Evolutionary conservation across 2,888 invertebrate genomes (phyloP).

Genomic region (Fissipunctia ypsillon): DNA sequence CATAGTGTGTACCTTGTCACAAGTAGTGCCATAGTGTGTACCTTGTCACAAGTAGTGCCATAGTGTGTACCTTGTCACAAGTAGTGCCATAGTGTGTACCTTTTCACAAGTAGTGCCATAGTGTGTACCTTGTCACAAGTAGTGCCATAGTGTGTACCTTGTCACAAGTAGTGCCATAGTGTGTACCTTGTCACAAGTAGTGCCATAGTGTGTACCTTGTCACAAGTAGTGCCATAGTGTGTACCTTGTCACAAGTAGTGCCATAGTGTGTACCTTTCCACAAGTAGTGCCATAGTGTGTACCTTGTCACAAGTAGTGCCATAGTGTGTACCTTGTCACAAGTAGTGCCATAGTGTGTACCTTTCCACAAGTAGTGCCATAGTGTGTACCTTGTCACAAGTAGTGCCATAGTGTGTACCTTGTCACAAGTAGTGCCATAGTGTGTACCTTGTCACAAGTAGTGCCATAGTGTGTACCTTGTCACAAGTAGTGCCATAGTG

Average conservation of each 20-base stretch:
- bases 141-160: constrained; percentile 95
- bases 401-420: constrained; percentile 95
- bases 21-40: constrained; percentile 95
- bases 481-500: constrained; percentile 96
- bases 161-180: constrained; percentile 96
- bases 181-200: constrained; percentile 95
- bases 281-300: constrained; percentile 95
- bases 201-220: constrained; percentile 96
- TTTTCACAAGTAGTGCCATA: constrained; percentile 96
- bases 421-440: constrained; percentile 96
- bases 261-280: constrained; percentile 96
- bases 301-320: constrained; percentile 96
- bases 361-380: constrained; percentile 96
- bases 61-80: constrained; percentile 96
- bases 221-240: constrained; percentile 95
- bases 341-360: constrained; percentile 94
- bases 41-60: constrained; percentile 96
- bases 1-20: constrained; percentile 96
- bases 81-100: constrained; percentile 95
- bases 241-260: constrained; percentile 95
- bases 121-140: constrained; percentile 96
- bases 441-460: constrained; percentile 96
- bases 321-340: constrained; percentile 96
- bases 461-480: constrained; percentile 95
- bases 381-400: constrained; percentile 96